Base-by-base conservation (phyloP, 2,888 invertebrate species). In the Rhimphoctona megacephalus region DNA sequence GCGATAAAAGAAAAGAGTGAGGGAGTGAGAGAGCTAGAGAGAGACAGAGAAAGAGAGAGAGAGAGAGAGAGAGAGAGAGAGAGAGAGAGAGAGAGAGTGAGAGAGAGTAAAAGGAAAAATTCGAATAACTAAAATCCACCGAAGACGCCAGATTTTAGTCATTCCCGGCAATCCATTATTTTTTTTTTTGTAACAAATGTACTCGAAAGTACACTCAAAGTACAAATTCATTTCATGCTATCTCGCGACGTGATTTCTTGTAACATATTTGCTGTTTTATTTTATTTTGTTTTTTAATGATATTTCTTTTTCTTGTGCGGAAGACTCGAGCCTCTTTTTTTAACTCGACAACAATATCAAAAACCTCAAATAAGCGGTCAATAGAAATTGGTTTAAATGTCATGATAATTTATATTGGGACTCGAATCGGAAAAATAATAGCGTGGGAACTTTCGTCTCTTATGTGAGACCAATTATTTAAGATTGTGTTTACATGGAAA, bases 61-160 rank as follows among this genome's bases (percentile, higher is more conserved):
- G 43, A 77, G 33, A 76, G 52, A 84, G 14, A 57, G 54, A 70
- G 46, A 79, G 30, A 61, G 61, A 61, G 33, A 49, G 25, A 49
- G 70, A 52, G 74, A 69, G 46, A 49, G 22, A 49, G 33, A 85
- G 22, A 72, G 39, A 81, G 30, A 74, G 36, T 79, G n/a, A 72
- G 61, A 69, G 1, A 64, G 43, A 49, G 66, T 36, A 17, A 46
- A 39, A 61, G 22, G 5, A 78, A 72, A 61, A 17, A 49, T 25
- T 54, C 25, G 22, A 81, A 81, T 81, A 81, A 84, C 73, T 83
- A 74, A 78, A 81, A 83, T 83, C 61, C 69, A 74, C 64, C 76
- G 30, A 2, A 64, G 54, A 52, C 54, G 8, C 30, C 11, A 33
- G 43, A 85, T 83, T 73, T 64, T 57, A 69, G 67, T 25, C 36